Base-by-base conservation (phyloP, 2,113 vertebrate genomes). In the Calypte anna region DNA sequence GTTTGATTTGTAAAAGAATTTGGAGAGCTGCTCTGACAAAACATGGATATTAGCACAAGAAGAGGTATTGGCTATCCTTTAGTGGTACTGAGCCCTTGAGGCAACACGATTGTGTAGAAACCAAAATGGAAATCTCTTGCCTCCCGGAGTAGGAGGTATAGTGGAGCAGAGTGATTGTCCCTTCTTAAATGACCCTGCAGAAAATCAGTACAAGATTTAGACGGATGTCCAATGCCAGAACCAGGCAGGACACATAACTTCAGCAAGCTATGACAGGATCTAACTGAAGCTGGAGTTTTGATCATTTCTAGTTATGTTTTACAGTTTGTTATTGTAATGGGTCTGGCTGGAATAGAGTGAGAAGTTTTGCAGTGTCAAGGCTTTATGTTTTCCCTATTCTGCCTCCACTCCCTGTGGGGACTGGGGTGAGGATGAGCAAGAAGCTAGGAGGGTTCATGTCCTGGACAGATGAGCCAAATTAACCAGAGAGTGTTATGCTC, bases 341-440 rank as follows among this genome's bases (percentile, higher is more conserved):
- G 7, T 69, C 36, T 92, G 27, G 4, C 28, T 75, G 25, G n/a
- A 70, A 79, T 43, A 6, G 46, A 36, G 31, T 72, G 10, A 33
- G 28, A 10, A 59, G 11, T 64, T 51, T 82, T 82, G 44, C 0
- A 2, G 7, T 20, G 30, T 30, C 20, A 58, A 73, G 23, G 27
- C 14, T 62, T 81, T 46, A 9, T 55, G 12, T 57, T 54, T 57
- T 63, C 59, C 10, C 8, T 7, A 9, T 38, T 74, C 38, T 63
- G 43, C 11, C 36, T 13, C 0, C 0, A 1, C 3, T 50, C 21
- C 9, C 23, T 73, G 15, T 0, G 6, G 27, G 57, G 21, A 79
- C n/a, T 46, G 68, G 46, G 7, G 3, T 58, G 43, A 55, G 50
- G 18, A 36, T 53, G 15, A 38, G 33, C 38, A 79, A 87, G 57